These are phyloP conservation scores for Ylistrum balloti DNA, from an alignment of 1,140 invertebrate species.

Conservation along the genomic window DNA sequence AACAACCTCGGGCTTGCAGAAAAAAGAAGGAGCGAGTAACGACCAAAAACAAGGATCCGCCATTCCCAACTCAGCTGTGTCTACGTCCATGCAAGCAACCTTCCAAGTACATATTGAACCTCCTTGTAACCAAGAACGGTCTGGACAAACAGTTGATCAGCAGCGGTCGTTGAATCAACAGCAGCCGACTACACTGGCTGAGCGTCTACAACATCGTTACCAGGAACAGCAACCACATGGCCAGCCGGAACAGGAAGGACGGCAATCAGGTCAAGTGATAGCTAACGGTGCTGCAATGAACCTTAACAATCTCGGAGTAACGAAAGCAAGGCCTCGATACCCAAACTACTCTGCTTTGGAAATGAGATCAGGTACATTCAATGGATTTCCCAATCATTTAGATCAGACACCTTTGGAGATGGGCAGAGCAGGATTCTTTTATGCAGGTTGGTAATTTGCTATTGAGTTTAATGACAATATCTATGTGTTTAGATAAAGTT, in stretches of 20 bases:
- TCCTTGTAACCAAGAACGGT: neutral
- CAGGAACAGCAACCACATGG: neutral
- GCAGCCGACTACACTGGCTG: neutral
- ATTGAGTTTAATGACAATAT: too few species aligned
- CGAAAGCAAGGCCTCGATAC: neutral
- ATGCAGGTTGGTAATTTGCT: constrained; percentile 46
- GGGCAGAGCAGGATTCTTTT: constrained; percentile 48
- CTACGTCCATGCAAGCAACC: neutral
- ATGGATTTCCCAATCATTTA: neutral
- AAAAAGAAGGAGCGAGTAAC: too few species aligned
- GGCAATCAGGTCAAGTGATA: neutral
- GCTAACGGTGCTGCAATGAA: neutral
- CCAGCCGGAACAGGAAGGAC: neutral
- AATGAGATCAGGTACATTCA: neutral
- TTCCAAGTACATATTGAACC: neutral
- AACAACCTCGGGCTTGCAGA: too few species aligned
- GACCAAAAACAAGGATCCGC: too few species aligned
- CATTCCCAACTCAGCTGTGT: too few species aligned
- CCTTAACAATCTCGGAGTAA: neutral
- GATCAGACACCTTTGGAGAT: neutral
- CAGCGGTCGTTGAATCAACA: neutral
- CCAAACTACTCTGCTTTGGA: neutral
- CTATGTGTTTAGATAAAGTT: too few species aligned
- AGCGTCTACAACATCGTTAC: neutral
- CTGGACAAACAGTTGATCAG: neutral